phyloP scores from a whole-genome alignment of 1,140 invertebrate species.

The Bicyclus anynana region DNA sequence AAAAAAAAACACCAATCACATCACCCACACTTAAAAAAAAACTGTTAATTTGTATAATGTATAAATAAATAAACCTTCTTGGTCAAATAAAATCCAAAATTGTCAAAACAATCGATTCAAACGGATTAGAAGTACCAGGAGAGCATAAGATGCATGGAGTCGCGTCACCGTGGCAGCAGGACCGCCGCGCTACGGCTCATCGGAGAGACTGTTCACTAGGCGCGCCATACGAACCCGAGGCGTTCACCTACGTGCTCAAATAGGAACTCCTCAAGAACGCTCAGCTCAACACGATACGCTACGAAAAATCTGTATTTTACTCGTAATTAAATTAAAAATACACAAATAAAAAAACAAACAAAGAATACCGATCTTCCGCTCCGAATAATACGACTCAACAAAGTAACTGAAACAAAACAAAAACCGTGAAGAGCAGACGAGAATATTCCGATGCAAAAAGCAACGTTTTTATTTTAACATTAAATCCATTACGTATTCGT shows the following conservation, averaged over 20 bases:
- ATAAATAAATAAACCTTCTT: background rate
- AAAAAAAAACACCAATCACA: conserved; percentile 9
- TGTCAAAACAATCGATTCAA: background rate
- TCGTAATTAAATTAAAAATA: background rate
- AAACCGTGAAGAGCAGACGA: background rate
- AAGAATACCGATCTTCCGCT: conserved; percentile 2
- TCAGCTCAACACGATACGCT: conserved; percentile 9
- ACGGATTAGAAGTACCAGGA: conserved; percentile 14
- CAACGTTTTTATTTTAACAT: background rate
- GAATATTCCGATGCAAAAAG: background rate
- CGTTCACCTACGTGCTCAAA: conserved; percentile 38
- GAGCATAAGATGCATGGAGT: conserved; percentile 35
- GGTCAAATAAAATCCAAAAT: background rate
- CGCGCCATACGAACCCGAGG: conserved; percentile 31
- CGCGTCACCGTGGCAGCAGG: conserved; percentile 54
- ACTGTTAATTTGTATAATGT: background rate
- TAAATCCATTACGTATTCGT: background rate
- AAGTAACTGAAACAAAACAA: background rate
- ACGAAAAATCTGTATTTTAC: background rate
- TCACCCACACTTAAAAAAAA: conserved; percentile 11
- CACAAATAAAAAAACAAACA: conserved; percentile 1
- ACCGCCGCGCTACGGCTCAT: conserved; percentile 72
- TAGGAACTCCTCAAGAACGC: conserved; percentile 47
- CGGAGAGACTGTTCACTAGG: conserved; percentile 54
- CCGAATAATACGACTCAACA: background rate